These are phyloP conservation scores for Trachelipus rathkii DNA, from an alignment of 1,140 invertebrate genomes.

Conservation along the genomic window DNA sequence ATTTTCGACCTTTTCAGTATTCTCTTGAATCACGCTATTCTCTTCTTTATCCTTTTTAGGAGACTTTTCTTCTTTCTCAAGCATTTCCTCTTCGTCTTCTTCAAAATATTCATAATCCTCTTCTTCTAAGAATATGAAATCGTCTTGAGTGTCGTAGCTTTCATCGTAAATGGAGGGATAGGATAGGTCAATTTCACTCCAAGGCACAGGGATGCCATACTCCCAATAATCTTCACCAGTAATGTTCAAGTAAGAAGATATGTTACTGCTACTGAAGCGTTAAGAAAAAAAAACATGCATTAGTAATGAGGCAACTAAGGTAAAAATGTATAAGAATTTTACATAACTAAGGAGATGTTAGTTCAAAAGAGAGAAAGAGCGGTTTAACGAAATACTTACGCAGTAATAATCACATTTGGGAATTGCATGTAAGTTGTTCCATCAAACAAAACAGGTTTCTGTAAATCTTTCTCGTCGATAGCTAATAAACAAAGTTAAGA, in stretches of 20 bases:
- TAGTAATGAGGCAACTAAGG: too few species aligned
- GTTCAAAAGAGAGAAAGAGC: neutral
- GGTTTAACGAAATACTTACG: conserved; percentile 5
- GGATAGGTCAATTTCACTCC: conserved; percentile 46
- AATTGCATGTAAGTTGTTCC: neutral
- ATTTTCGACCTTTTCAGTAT: conserved; percentile 34
- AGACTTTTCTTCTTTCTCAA: conserved; percentile 36
- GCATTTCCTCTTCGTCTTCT: conserved; percentile 49
- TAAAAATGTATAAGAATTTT: too few species aligned
- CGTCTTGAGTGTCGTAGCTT: conserved; percentile 49
- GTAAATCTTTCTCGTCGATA: neutral
- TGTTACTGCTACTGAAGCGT: conserved; percentile 22
- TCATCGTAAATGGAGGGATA: conserved; percentile 50
- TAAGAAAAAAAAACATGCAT: neutral
- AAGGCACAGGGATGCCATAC: conserved; percentile 47
- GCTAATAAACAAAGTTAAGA: neutral
- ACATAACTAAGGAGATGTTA: too few species aligned
- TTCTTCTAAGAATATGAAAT: conserved; percentile 49
- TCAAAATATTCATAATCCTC: conserved; percentile 51
- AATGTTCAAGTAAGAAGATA: conserved; percentile 33
- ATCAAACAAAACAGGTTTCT: conserved; percentile 3
- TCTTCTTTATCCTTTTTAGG: conserved; percentile 39
- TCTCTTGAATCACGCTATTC: conserved; percentile 25
- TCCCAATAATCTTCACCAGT: conserved; percentile 40
- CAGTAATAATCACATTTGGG: neutral